Evolutionary conservation across 2,797 vertebrate genomes (phyloP).

Genomic region (Neosalanx taihuensis): DNA sequence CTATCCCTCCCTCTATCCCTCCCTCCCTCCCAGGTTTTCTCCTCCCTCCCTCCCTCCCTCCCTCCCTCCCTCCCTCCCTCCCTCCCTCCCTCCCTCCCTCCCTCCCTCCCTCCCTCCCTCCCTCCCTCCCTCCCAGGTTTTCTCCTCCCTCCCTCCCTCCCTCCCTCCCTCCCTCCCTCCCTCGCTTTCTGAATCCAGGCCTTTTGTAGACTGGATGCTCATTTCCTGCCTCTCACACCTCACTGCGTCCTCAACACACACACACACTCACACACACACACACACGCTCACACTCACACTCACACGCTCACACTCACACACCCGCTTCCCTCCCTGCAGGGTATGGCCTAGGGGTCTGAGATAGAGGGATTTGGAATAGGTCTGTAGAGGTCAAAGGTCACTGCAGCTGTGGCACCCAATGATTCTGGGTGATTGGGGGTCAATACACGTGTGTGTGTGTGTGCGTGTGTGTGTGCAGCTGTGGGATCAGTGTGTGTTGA

Average conservation of each 20-base stretch:
- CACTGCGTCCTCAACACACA: conserved; percentile 33
- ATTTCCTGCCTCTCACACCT: conserved; percentile 74
- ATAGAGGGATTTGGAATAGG: conserved; percentile 55
- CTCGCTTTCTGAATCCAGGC: conserved; percentile 47
- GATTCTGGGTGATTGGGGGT: conserved; percentile 43
- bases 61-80: too few species aligned
- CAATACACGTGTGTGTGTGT: conserved; percentile 22
- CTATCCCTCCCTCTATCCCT: conserved; percentile 12
- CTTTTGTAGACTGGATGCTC: conserved; percentile 65
- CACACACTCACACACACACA: too few species aligned
- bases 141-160: too few species aligned
- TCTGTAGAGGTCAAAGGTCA: conserved; percentile 55
- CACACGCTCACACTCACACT: too few species aligned
- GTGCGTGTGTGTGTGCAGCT: conserved; percentile 48
- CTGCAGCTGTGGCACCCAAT: conserved; percentile 42
- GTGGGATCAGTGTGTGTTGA: conserved; percentile 53
- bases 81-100: too few species aligned
- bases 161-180: too few species aligned
- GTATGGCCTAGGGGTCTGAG: conserved; percentile 23
- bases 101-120: too few species aligned
- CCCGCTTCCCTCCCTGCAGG: background rate
- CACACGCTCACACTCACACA: too few species aligned
- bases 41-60: too few species aligned
- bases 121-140: too few species aligned
- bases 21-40: conserved; percentile 24